Evolutionary conservation across 2,888 invertebrate species (phyloP).

Genomic region (Apotomis betuletana): DNA sequence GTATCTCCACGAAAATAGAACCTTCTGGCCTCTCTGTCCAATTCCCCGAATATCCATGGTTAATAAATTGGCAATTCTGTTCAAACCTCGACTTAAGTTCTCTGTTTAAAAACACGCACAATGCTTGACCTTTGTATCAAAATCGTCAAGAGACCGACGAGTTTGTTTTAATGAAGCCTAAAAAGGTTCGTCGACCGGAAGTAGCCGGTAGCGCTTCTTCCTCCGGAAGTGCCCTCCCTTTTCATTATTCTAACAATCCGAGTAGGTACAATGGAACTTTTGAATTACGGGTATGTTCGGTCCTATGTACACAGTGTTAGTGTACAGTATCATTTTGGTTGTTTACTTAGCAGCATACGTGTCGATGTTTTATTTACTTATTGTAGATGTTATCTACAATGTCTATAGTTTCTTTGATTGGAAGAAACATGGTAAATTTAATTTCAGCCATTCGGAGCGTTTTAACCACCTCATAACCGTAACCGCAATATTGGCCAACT

Average conservation of each 20-base stretch:
- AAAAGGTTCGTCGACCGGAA: slow-evolving; percentile 47
- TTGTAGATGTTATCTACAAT: no score
- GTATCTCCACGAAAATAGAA: no score
- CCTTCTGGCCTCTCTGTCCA: no score
- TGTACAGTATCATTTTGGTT: neutral
- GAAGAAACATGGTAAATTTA: no score
- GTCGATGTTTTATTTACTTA: neutral
- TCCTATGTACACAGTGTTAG: slow-evolving; percentile 25
- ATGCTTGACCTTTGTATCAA: neutral
- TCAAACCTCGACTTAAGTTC: no score
- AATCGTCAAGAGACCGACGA: neutral
- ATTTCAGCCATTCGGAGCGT: no score
- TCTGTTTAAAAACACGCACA: neutral
- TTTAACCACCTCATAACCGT: no score
- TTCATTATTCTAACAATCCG: slow-evolving; percentile 47
- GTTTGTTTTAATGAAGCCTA: slow-evolving; percentile 33
- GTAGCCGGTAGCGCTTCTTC: slow-evolving; percentile 46
- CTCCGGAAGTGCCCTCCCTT: slow-evolving; percentile 45
- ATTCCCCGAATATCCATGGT: no score
- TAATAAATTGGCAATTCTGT: no score
- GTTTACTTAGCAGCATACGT: neutral
- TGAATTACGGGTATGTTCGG: slow-evolving; percentile 43
- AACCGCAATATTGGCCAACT: no score
- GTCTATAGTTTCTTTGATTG: no score
- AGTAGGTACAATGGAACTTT: slow-evolving; percentile 47